Base-by-base conservation (phyloP, 2,888 invertebrate genomes). In the Yponomeuta sedellus region DNA sequence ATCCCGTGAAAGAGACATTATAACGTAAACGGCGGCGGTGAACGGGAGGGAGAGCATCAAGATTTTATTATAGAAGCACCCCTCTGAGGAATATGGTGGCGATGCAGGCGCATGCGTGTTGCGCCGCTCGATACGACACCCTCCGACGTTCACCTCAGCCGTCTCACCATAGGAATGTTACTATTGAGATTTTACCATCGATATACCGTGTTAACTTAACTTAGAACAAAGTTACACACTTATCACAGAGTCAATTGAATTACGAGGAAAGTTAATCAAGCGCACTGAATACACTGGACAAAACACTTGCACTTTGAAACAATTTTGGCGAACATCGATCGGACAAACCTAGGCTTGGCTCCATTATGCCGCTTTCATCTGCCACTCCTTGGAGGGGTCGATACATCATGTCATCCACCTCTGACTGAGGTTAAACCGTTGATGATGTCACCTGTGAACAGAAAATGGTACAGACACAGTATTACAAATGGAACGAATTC, bases 31-130 rank as follows among this genome's bases (percentile, higher is more conserved):
- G 19, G 64, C 5, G 44, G 12, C 12, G 16, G 44, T 52, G 44
- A 64, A 56, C 44, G 64, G 57, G 20, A 28, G 64, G 64, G 16
- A 16, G 19, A 40, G 3, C 58, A 58, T 58, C 39, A 65, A 65
- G 70, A 72, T 73, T 75, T 75, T 75, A 75, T 75, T 75, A 71
- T 75, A 74, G 73, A 73, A 68, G 22, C 79, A 77, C 76, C 81
- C 85, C 77, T 34, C 25, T 71, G 72, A 80, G 80, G 83, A 85
- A 87, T 86, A 87, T 86, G 88, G 88, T 83, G 75, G 82, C 68
- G 83, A 85, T 87, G 88, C 86, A 86, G 82, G 78, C 90, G 90
- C 91, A 87, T 89, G 91, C 91, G 90, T 77, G 73, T 66, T 78
- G 68, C 70, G 69, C 79, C 88, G 90, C 88, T 90, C 90, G 80